Evolutionary conservation across 1,140 invertebrate species (phyloP), one percentile per base, ranked within the genome.

Genomic region (Platorchestia sp.): DNA sequence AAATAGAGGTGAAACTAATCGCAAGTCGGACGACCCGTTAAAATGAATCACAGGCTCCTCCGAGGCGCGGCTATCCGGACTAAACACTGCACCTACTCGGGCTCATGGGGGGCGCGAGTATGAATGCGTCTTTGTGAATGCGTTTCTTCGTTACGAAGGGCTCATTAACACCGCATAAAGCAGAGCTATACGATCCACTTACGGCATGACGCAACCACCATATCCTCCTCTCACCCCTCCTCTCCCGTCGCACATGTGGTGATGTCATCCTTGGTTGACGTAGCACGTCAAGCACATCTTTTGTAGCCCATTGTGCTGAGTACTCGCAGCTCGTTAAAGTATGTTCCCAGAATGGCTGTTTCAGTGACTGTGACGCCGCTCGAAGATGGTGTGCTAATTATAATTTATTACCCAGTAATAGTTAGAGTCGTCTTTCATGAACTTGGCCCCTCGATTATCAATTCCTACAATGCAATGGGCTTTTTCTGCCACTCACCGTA

Each of bases 141-240:
- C 41, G 41, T 14, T 44, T 44, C 87, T 41, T 42, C 87, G 87
- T 44, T 41, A 89, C 87, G 87, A 42, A 44, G 87, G 41, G 87
- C 87, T 89, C 87, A 89, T 89, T 89, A 89, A 44, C 87, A 89
- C 87, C 87, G 43, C 87, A 89, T 89, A 89, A 89, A 89, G 87
- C 87, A 89, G n/a, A 41, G 87, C 87, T 42, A 75, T 75, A 75
- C 59, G 87, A 41, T 89, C n/a, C 43, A 89, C 87, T 42, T 89
- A 89, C n/a, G 43, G 87, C 87, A 89, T 89, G 87, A 89, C 87
- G 87, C 43, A 41, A 89, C 87, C 87, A 42, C 87, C n/a, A 44
- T 44, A 44, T 89, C 87, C 87, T 89, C 87, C 87, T 44, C 87
- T 44, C 59, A 75, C 59, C 59, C 59, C 59, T 75, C 59, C 59